A percentile compares a stretch with the other conserved stretches of the same genome.
Conservation (phyloP, 1,140 invertebrate genomes). For the Zaprionus africanus region DNA sequence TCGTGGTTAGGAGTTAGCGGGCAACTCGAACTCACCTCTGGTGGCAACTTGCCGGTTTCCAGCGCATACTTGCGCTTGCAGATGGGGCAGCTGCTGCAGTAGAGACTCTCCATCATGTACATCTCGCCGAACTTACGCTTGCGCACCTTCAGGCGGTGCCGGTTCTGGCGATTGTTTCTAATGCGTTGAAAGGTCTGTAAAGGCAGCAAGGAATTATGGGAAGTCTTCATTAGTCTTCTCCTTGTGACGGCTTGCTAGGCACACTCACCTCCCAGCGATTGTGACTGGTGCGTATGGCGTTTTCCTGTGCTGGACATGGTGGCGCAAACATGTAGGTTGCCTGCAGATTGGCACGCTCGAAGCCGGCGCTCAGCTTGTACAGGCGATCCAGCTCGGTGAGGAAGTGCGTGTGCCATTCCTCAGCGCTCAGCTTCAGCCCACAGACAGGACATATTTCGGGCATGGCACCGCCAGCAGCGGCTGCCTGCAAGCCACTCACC, state of each 20-base stretch:
- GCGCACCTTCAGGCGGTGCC: slow-evolving; percentile 86
- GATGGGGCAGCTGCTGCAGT: slow-evolving; percentile 89
- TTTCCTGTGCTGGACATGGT: slow-evolving; percentile 84
- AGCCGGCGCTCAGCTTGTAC: slow-evolving; percentile 86
- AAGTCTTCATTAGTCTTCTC: background rate
- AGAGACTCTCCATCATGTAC: slow-evolving; percentile 84
- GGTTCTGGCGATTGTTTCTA: slow-evolving; percentile 91
- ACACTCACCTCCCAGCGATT: slow-evolving; percentile 89
- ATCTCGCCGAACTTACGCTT: slow-evolving; percentile 89
- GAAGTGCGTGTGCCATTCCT: slow-evolving; percentile 92
- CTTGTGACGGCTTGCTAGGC: background rate
- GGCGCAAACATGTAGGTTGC: slow-evolving; percentile 82
- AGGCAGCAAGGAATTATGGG: background rate
- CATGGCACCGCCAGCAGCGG: slow-evolving; percentile 68
- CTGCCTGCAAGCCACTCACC: slow-evolving; percentile 66
- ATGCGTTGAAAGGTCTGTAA: slow-evolving; percentile 91
- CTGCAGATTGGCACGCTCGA: slow-evolving; percentile 84
- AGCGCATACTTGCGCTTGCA: slow-evolving; percentile 89
- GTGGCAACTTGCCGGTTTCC: slow-evolving; percentile 87
- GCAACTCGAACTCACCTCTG: slow-evolving; percentile 86
- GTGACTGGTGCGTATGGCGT: slow-evolving; percentile 86
- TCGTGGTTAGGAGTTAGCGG: background rate
- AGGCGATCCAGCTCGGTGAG: slow-evolving; percentile 91
- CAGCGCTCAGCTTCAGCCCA: slow-evolving; percentile 88
- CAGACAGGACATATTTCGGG: slow-evolving; percentile 90